Evolutionary conservation across 2,888 invertebrate genomes (phyloP).

Genomic region (Acleris emargana): DNA sequence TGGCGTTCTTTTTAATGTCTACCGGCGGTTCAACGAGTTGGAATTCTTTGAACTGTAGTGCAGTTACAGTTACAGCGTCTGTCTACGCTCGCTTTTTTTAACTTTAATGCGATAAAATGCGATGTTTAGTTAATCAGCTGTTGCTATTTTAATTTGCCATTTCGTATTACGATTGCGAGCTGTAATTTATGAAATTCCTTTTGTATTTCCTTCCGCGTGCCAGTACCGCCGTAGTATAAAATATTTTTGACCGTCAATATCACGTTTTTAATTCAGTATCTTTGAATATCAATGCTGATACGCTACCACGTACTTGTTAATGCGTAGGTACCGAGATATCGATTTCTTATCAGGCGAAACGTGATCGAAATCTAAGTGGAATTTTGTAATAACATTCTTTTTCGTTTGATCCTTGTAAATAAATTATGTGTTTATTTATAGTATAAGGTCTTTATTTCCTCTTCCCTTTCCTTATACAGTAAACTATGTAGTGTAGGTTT

Average conservation of each 20-base stretch:
- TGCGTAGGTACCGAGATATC: constrained; percentile 2
- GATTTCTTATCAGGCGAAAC: neutral
- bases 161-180: constrained; percentile 3
- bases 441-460: no score
- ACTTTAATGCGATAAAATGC: neutral
- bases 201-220: neutral
- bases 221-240: no score
- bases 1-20: constrained; percentile 8
- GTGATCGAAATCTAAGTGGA: neutral
- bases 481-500: no score
- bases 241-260: neutral
- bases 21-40: constrained; percentile 6
- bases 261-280: neutral
- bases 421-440: no score
- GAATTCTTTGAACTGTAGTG: constrained; percentile 8
- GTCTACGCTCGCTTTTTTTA: no score
- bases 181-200: neutral
- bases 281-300: neutral
- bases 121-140: constrained; percentile 25
- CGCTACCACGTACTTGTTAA: neutral
- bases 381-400: neutral
- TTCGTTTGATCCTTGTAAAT: no score
- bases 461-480: no score
- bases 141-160: constrained; percentile 18
- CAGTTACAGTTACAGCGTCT: constrained; percentile 15